Percentiles rank a stretch among this genome's conserved stretches.
phyloP scores from a whole-genome alignment of 2,888 invertebrate genomes.

The Lutraria lutraria region DNA sequence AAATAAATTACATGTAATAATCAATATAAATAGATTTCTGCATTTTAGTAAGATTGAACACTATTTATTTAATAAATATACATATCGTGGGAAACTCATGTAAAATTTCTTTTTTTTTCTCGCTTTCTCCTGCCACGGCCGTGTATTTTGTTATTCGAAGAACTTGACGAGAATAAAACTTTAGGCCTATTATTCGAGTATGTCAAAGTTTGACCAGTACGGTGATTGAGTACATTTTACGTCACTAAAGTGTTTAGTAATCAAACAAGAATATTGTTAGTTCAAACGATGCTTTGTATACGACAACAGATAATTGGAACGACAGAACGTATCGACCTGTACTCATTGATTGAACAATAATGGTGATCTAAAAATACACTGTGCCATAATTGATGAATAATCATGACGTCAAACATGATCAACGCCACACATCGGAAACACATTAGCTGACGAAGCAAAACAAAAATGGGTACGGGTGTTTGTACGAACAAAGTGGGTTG shows the following conservation, averaged over 20 bases:
- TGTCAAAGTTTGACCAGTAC: background rate
- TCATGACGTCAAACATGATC: background rate
- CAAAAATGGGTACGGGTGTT: background rate
- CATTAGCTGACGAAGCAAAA: background rate
- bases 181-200: no score
- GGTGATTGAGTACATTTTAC: background rate
- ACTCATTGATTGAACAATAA: background rate
- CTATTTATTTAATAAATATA: no score
- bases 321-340: background rate
- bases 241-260: background rate
- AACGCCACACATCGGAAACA: background rate
- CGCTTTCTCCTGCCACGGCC: no score
- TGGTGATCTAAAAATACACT: background rate
- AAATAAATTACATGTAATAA: no score
- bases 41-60: no score
- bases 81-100: no score
- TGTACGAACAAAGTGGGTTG: no score
- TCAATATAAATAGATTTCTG: no score
- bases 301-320: background rate
- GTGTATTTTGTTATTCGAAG: no score
- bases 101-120: no score
- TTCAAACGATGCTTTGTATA: background rate
- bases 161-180: no score
- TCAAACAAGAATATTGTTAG: background rate
- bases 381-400: background rate